Evolutionary conservation across 2,888 invertebrate genomes (phyloP).

Genomic region (Mycalesis mineus): DNA sequence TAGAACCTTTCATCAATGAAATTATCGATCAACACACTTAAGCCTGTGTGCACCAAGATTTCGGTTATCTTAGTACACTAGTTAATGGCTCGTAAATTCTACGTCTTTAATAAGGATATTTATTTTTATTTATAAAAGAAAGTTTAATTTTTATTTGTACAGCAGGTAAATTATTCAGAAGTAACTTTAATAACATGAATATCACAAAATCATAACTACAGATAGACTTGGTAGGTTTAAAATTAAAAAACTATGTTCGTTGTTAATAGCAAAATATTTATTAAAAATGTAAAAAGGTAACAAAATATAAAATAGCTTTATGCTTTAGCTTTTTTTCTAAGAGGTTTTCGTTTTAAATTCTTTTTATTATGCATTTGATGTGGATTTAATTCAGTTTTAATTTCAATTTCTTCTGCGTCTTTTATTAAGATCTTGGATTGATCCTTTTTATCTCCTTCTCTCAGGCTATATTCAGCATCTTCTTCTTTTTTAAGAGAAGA

Average conservation of each 20-base stretch:
- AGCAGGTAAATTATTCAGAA: no score
- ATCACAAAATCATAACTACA: no score
- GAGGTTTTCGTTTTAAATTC: constrained; percentile 20
- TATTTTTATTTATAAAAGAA: no score
- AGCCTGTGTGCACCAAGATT: no score
- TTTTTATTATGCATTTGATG: constrained; percentile 22
- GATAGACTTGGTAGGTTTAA: no score
- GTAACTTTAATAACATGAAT: no score
- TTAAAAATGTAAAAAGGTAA: constrained; percentile 8
- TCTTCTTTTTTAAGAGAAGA: constrained; percentile 1
- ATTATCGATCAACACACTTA: no score
- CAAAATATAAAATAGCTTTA: background rate
- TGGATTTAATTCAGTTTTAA: constrained; percentile 25
- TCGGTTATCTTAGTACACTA: no score
- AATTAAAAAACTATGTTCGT: background rate
- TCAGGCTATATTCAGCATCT: constrained; percentile 11
- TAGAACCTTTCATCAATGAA: no score
- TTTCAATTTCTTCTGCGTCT: constrained; percentile 25
- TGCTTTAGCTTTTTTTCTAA: constrained; percentile 6
- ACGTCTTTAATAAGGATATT: no score
- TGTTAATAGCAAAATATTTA: background rate
- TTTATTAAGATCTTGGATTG: constrained; percentile 16
- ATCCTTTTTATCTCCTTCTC: constrained; percentile 14
- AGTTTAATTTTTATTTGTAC: no score
- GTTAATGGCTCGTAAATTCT: no score